These are phyloP conservation scores for Trogon surrucura DNA, from an alignment of 2,113 vertebrate species.

Conservation along the genomic window DNA sequence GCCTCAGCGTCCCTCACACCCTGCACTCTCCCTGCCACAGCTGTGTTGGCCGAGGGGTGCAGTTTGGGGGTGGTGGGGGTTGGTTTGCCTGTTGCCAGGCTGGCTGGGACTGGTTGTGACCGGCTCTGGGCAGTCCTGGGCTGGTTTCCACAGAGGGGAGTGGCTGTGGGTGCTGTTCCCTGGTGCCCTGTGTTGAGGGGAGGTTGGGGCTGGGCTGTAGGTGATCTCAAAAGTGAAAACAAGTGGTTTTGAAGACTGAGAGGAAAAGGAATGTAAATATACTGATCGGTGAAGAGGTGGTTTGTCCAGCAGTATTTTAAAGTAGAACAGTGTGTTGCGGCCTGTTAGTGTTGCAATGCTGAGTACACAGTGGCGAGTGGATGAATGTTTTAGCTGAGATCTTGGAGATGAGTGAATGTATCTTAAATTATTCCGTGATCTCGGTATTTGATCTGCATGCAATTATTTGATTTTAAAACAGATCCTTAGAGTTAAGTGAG, in stretches of 20 bases:
- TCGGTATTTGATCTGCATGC: rapidly evolving
- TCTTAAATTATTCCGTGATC: neutral
- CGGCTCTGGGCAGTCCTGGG: rapidly evolving
- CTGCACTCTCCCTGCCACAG: rapidly evolving
- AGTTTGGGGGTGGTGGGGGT: too few species aligned
- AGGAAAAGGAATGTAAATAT: rapidly evolving
- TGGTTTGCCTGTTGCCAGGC: too few species aligned
- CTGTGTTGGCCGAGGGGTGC: neutral
- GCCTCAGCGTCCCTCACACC: rapidly evolving
- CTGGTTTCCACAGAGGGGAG: neutral
- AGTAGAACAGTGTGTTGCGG: neutral
- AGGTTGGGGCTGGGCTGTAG: rapidly evolving
- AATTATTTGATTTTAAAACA: neutral
- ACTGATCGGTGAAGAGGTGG: rapidly evolving
- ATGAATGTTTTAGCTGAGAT: neutral
- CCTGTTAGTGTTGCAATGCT: neutral
- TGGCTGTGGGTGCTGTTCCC: too few species aligned
- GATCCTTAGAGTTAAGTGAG: neutral
- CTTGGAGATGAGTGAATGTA: neutral
- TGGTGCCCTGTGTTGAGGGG: too few species aligned
- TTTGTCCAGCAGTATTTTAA: neutral
- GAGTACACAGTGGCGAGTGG: rapidly evolving
- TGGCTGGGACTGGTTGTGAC: neutral
- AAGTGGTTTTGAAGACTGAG: neutral
- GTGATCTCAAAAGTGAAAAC: neutral